Evolutionary conservation across 2,113 vertebrate genomes (phyloP).

Genomic region (Mus spicilegus): DNA sequence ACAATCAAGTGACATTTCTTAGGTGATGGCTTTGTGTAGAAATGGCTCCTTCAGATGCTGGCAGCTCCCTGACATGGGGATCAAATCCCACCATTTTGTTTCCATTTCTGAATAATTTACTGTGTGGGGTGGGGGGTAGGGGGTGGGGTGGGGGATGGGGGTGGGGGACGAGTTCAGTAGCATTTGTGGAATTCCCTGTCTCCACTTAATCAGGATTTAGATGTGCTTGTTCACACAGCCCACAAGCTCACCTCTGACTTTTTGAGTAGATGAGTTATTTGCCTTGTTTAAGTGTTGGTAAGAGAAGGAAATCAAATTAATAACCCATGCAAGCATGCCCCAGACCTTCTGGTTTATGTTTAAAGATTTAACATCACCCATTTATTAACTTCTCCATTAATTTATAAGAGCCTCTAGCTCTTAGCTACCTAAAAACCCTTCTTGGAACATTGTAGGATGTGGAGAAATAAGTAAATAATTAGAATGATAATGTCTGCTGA

Average conservation of each 20-base stretch:
- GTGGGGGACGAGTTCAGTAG: too few species aligned
- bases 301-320: conserved; percentile 44
- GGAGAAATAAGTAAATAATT: conserved; percentile 19
- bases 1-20: background rate
- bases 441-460: background rate
- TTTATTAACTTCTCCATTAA: conserved; percentile 1
- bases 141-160: too few species aligned
- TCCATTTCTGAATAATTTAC: background rate
- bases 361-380: conserved; percentile 34
- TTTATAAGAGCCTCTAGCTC: background rate
- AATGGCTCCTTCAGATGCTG: background rate
- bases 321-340: background rate
- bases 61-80: background rate
- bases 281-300: background rate
- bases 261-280: background rate
- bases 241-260: background rate
- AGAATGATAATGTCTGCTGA: background rate
- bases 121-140: background rate
- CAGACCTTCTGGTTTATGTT: conserved; percentile 22
- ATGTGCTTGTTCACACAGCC: background rate
- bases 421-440: background rate
- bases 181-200: accelerated
- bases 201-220: background rate
- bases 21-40: background rate
- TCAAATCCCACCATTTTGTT: background rate